These are phyloP conservation scores for Dunckerocampus dactyliophorus DNA, from an alignment of 2,113 vertebrate species.

Conservation along the genomic window DNA sequence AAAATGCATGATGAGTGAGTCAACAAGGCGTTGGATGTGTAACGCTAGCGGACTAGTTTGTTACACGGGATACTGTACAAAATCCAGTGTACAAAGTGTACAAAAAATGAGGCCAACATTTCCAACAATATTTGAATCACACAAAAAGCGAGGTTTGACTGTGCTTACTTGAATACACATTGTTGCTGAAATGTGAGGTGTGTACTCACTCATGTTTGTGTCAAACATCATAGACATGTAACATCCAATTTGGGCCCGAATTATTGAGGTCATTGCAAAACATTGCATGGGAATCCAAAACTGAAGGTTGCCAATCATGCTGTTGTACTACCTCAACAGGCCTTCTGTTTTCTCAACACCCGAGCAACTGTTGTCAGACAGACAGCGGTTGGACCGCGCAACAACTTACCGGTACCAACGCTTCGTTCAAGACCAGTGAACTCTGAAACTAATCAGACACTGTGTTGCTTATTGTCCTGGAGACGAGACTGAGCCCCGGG, in stretches of 20 bases:
- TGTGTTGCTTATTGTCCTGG: constrained; percentile 78
- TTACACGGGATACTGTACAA: too few species aligned
- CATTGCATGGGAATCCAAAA: not conserved
- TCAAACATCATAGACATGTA: not conserved
- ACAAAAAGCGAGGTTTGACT: too few species aligned
- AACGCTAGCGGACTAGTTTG: too few species aligned
- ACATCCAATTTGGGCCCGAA: not conserved
- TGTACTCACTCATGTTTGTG: constrained; percentile 6
- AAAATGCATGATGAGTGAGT: too few species aligned
- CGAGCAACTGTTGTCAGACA: constrained; percentile 69
- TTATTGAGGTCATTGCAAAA: too few species aligned
- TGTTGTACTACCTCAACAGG: not conserved
- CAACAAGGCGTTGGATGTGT: too few species aligned
- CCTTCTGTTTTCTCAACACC: constrained; percentile 63
- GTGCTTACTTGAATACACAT: too few species aligned
- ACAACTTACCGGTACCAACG: constrained; percentile 66
- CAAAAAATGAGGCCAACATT: too few species aligned
- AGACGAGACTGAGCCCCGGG: constrained; percentile 66
- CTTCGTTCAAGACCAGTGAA: constrained; percentile 79
- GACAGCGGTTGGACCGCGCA: constrained; percentile 62
- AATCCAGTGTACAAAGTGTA: too few species aligned
- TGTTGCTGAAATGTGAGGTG: too few species aligned
- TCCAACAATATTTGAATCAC: too few species aligned
- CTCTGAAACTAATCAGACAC: constrained; percentile 81
- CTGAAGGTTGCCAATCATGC: constrained; percentile 26